A percentile compares a stretch with the other conserved stretches of the same genome.
Conservation (phyloP, 2,888 invertebrate species). For the Synergus itoensis region DNA sequence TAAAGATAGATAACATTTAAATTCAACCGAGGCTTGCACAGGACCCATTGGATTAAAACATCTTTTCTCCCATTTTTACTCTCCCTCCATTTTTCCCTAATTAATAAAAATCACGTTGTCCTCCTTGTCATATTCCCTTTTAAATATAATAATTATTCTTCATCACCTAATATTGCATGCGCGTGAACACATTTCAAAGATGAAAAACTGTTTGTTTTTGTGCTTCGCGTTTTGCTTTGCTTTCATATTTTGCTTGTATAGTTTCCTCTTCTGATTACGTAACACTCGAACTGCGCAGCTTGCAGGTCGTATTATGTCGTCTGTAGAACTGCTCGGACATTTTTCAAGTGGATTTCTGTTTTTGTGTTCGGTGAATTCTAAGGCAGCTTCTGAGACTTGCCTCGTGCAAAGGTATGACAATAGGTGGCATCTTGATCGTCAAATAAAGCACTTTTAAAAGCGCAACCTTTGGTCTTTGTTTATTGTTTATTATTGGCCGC, state of each 20-base stretch:
- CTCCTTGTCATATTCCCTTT: constrained; percentile 46
- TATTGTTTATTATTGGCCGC: not conserved
- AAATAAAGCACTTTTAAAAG: not conserved
- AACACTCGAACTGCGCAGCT: constrained; percentile 43
- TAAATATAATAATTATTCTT: constrained; percentile 63
- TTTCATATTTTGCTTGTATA: constrained; percentile 20
- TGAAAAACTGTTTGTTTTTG: constrained; percentile 56
- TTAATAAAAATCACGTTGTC: constrained; percentile 43
- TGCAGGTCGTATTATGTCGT: constrained; percentile 51
- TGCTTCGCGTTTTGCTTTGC: constrained; percentile 40
- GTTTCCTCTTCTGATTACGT: constrained; percentile 41
- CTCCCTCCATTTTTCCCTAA: constrained; percentile 31
- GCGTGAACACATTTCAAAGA: constrained; percentile 71
- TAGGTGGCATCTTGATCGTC: not conserved
- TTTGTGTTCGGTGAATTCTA: constrained; percentile 19
- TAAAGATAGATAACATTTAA: constrained; percentile 67
- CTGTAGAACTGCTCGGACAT: constrained; percentile 64
- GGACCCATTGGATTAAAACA: constrained; percentile 71
- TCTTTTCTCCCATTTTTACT: constrained; percentile 52
- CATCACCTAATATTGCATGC: constrained; percentile 71
- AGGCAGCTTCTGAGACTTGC: not conserved
- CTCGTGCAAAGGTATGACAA: constrained; percentile 6
- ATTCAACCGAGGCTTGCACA: constrained; percentile 73
- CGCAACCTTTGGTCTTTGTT: not conserved
- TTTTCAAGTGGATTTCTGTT: constrained; percentile 46